phyloP scores from a whole-genome alignment of 1,140 invertebrate genomes.

The Micrasema minimum region DNA sequence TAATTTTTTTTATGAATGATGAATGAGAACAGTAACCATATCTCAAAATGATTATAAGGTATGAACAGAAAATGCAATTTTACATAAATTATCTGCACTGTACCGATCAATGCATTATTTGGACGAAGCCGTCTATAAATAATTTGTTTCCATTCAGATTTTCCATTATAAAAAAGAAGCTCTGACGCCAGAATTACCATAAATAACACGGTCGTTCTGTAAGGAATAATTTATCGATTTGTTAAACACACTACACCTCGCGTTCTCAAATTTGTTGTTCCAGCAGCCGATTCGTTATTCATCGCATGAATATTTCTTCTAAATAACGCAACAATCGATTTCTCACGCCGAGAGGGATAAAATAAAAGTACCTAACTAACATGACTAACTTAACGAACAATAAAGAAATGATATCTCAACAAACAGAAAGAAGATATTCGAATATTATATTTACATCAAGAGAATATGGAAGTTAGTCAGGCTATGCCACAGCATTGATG shows the following conservation, averaged over 20 bases:
- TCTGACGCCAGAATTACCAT: slow-evolving; percentile 32
- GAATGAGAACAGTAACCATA: too few relatives aligned
- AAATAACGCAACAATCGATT: slow-evolving; percentile 30
- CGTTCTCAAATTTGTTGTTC: slow-evolving; percentile 36
- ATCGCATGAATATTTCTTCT: slow-evolving; percentile 39
- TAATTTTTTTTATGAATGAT: too few relatives aligned
- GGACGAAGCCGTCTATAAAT: slow-evolving; percentile 15
- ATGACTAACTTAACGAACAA: too few relatives aligned
- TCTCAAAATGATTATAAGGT: too few relatives aligned
- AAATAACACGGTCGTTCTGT: slow-evolving; percentile 39
- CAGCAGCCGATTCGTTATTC: slow-evolving; percentile 31
- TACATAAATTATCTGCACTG: too few relatives aligned
- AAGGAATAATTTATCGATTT: slow-evolving; percentile 46
- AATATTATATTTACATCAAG: too few relatives aligned
- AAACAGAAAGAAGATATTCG: too few relatives aligned
- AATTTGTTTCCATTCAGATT: slow-evolving; percentile 19
- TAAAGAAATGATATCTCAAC: too few relatives aligned
- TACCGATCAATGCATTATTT: slow-evolving; percentile 1
- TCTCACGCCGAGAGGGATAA: slow-evolving; percentile 11
- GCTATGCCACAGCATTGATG: too few relatives aligned
- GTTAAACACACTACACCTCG: slow-evolving; percentile 35
- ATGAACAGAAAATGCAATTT: too few relatives aligned
- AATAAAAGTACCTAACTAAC: too few relatives aligned
- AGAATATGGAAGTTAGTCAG: too few relatives aligned
- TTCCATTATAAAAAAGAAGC: slow-evolving; percentile 11